Base-by-base conservation (phyloP, 2,113 vertebrate species). In the Jaculus jaculus region DNA sequence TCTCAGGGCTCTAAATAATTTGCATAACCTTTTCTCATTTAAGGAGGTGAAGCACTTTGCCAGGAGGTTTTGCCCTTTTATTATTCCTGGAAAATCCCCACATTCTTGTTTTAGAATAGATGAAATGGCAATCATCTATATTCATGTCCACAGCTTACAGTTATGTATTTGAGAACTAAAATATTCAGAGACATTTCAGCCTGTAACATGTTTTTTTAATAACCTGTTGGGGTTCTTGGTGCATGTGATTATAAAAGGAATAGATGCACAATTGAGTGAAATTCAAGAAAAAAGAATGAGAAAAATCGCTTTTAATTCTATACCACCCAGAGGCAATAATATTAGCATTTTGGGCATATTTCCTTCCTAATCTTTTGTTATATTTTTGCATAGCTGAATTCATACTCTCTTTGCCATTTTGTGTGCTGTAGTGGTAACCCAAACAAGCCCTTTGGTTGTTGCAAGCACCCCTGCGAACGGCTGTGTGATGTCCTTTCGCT, bases 91-190 rank as follows among this genome's bases (percentile, higher is more conserved):
- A 95, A 96, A 95, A 47, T 80, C 58, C 96, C 86, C 94, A 80
- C 60, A 24, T 87, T 84, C 68, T 79, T 93, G 28, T 94, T 95
- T 93, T 34, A 94, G 80, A 84, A 30, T 30, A 84, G 97, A 96
- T 63, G 90, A 82, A 96, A 84, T 83, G 65, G 63, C 80, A 83
- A 95, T 95, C 94, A 97, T 96, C 81, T 97, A 16, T 97, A 96
- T 97, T 97, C 96, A 95, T 91, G 94, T 93, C 88, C 61, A 81
- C 77, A 95, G 84, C 89, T 92, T 97, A 87, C 73, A 93, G 96
- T 94, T 95, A 60, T n/a, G 58, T 42, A 47, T 97, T 97, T 97
- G 89, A 94, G 87, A 97, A 94, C 84, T 91, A 91, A 97, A 96
- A 95, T 95, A 96, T 92, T 95, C 78, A 79, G 84, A 96, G 47